Base-by-base conservation (phyloP, 2,888 invertebrate species). In the Formica aserva region DNA sequence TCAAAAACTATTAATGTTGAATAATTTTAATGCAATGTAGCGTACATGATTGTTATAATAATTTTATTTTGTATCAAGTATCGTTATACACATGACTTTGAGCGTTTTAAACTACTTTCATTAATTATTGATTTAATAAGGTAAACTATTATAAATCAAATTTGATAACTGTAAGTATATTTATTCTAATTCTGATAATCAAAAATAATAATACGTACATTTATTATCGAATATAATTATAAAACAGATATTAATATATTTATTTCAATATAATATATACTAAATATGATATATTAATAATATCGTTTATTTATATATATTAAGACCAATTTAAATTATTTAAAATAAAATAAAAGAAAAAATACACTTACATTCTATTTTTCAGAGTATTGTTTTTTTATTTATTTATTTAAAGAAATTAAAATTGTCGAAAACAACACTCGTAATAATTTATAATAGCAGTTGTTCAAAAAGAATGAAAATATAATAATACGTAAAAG, bases 131-230 rank as follows among this genome's bases (percentile, higher is more conserved):
- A 62, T 48, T 69, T 71, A 80, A 80, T 78, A 69, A 60, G 60
- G 35, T 48, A 6, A 60, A 9, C 15, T 71, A 35, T 71, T 71
- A 52, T 52, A 80, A 62, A 18, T 22, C 3, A 22, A 71, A 9
- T 71, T 71, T 69, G 26, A 71, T 80, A 71, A 80, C 62, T 80
- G 62, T 71, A 80, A 80, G 62, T 62, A 60, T 65, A 60, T 69
- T 78, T 45, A 62, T 45, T 48, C 22, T 48, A 80, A 71, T 80
- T 80, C 60, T 13, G 26, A 45, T 69, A 60, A 78, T 60, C 32
- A 35, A n/a, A 66, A 69, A 69, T 41, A 67, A 48, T 35, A 80
- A 71, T 62, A 67, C 22, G n/a, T 60, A 48, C 9, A 35, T 60
- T 69, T 57, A 45, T 35, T 60, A 38, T 0, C 13, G 1, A 26